Conservation (phyloP, 2,113 vertebrate species). For the Crotalus tigris region DNA sequence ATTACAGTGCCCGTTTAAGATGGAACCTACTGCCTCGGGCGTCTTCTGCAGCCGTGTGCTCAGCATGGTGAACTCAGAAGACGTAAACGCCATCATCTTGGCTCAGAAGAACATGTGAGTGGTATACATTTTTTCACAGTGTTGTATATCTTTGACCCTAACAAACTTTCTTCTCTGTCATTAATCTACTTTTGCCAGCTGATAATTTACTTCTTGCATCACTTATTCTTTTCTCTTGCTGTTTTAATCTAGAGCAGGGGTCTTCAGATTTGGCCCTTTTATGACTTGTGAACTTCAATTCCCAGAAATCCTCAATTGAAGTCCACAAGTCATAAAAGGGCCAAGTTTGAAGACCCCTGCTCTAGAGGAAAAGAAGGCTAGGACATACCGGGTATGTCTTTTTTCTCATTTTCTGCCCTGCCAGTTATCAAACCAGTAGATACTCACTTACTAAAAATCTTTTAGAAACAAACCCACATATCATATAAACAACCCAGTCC, state of each 20-base stretch:
- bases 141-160: too few relatives aligned
- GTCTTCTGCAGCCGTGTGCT: constrained; percentile 92
- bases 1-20: constrained; percentile 52
- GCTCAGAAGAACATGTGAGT: constrained; percentile 98
- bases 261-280: too few relatives aligned
- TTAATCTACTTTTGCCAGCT: background rate
- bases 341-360: too few relatives aligned
- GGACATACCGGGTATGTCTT: background rate
- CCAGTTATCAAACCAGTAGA: background rate
- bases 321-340: too few relatives aligned
- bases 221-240: background rate
- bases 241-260: background rate
- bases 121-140: background rate
- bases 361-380: too few relatives aligned
- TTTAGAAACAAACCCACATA: background rate
- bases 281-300: too few relatives aligned
- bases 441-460: background rate
- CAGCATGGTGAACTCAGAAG: constrained; percentile 95
- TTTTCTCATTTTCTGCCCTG: background rate
- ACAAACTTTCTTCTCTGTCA: too few relatives aligned
- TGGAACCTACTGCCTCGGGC: constrained; percentile 86
- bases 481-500: background rate
- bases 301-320: too few relatives aligned
- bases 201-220: background rate
- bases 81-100: constrained; percentile 94